phyloP scores from a whole-genome alignment of 2,888 invertebrate species.

The Cerceris ruficornis region DNA sequence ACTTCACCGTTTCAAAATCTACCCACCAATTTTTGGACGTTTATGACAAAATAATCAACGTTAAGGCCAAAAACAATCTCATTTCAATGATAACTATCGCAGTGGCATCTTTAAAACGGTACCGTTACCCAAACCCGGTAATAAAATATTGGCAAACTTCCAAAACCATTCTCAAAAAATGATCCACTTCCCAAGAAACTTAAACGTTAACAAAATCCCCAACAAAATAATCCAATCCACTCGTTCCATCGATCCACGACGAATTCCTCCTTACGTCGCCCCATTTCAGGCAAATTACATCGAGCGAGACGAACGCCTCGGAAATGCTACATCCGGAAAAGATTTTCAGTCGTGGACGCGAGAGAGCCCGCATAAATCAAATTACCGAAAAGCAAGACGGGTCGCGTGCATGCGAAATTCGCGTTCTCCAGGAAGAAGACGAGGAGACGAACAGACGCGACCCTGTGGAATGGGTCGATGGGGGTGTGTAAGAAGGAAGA shows the following conservation, averaged over 20 bases:
- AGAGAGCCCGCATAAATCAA: slow-evolving; percentile 46
- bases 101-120: too few relatives aligned
- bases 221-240: neutral
- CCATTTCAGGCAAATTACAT: slow-evolving; percentile 22
- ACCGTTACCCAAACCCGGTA: too few relatives aligned
- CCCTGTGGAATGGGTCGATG: neutral
- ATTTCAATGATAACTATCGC: too few relatives aligned
- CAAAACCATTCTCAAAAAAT: neutral
- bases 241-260: neutral
- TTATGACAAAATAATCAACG: too few relatives aligned
- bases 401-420: slow-evolving; percentile 42
- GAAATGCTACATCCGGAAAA: neutral
- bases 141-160: too few relatives aligned
- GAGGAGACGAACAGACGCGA: slow-evolving; percentile 2
- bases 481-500: neutral
- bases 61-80: too few relatives aligned
- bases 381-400: slow-evolving; percentile 54
- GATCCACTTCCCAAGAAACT: neutral
- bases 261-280: neutral
- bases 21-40: too few relatives aligned
- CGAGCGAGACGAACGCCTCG: slow-evolving; percentile 8
- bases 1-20: too few relatives aligned
- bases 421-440: slow-evolving; percentile 10
- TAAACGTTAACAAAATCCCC: neutral
- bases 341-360: neutral